phyloP scores from a whole-genome alignment of 2,888 invertebrate genomes.

The Leistus spinibarbis region DNA sequence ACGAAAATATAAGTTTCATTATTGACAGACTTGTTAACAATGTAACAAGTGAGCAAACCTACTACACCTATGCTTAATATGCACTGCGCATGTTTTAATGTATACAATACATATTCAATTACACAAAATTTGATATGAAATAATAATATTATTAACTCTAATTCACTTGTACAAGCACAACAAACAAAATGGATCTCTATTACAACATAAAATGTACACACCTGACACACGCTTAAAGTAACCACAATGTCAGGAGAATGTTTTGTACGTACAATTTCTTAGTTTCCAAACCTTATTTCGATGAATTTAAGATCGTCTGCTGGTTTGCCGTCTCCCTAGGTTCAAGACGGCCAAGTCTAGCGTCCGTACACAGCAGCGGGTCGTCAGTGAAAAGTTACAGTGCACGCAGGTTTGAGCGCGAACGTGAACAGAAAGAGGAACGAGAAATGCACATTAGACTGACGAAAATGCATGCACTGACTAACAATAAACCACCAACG shows the following conservation, averaged over 20 bases:
- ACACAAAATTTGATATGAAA: not conserved
- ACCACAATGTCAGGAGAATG: constrained; percentile 19
- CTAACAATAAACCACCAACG: constrained; percentile 64
- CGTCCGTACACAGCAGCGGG: constrained; percentile 82
- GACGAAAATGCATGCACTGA: constrained; percentile 61
- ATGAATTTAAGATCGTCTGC: not conserved
- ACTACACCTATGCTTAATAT: not conserved
- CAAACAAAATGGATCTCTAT: constrained; percentile 23
- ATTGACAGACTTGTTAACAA: not conserved
- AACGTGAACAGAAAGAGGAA: constrained; percentile 81
- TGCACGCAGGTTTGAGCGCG: constrained; percentile 78
- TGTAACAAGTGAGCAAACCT: not conserved
- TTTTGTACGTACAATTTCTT: constrained; percentile 31
- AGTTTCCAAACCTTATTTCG: not conserved
- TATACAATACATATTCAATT: not conserved
- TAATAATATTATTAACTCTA: not conserved
- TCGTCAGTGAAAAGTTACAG: constrained; percentile 85
- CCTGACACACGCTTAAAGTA: constrained; percentile 23
- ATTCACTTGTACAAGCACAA: constrained; percentile 25
- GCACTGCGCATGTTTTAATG: constrained; percentile 1
- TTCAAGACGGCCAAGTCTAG: constrained; percentile 86
- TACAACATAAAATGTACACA: constrained; percentile 19
- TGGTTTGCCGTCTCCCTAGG: constrained; percentile 58
- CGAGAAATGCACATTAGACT: constrained; percentile 79
- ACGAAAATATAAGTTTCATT: not conserved